phyloP scores from a whole-genome alignment of 1,140 invertebrate genomes.

The Pachypeltis micranthus region DNA sequence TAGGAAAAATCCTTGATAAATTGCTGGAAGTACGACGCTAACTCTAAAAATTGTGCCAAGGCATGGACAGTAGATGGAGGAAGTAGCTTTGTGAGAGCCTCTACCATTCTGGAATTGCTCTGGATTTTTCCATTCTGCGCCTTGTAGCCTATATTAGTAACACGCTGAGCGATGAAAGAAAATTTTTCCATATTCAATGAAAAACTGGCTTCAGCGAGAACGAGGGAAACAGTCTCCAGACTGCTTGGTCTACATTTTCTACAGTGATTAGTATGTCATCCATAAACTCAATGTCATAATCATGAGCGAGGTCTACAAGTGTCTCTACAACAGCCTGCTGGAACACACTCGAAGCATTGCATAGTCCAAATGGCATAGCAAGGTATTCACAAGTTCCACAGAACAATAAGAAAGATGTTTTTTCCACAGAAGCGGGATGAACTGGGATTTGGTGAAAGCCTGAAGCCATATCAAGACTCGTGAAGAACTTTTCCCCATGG shows the following conservation, averaged over 20 bases:
- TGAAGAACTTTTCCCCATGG: slow-evolving; percentile 28
- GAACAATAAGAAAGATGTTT: slow-evolving; percentile 36
- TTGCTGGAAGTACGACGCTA: slow-evolving; percentile 30
- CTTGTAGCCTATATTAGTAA: slow-evolving; percentile 29
- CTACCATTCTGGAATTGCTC: slow-evolving; percentile 21
- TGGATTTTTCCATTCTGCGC: slow-evolving; percentile 24
- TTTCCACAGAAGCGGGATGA: slow-evolving; percentile 30
- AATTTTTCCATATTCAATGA: slow-evolving; percentile 28
- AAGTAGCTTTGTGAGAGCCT: slow-evolving; percentile 22
- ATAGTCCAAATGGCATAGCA: slow-evolving; percentile 37
- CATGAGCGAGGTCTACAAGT: background rate
- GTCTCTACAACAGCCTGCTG: slow-evolving; percentile 32
- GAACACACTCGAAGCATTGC: slow-evolving; percentile 36
- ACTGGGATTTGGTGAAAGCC: slow-evolving; percentile 35
- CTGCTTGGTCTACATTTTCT: slow-evolving; percentile 1
- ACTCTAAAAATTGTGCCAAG: slow-evolving; percentile 26
- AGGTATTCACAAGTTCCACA: slow-evolving; percentile 35
- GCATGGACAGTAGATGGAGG: slow-evolving; percentile 26
- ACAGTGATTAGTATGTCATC: background rate
- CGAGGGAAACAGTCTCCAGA: slow-evolving; percentile 12
- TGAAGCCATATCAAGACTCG: slow-evolving; percentile 30
- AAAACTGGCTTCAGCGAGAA: slow-evolving; percentile 11
- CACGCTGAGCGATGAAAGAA: slow-evolving; percentile 26
- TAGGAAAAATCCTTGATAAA: slow-evolving; percentile 29
- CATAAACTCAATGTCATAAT: background rate